phyloP scores from a whole-genome alignment of 2,888 invertebrate species.

The Nysson spinosus region DNA sequence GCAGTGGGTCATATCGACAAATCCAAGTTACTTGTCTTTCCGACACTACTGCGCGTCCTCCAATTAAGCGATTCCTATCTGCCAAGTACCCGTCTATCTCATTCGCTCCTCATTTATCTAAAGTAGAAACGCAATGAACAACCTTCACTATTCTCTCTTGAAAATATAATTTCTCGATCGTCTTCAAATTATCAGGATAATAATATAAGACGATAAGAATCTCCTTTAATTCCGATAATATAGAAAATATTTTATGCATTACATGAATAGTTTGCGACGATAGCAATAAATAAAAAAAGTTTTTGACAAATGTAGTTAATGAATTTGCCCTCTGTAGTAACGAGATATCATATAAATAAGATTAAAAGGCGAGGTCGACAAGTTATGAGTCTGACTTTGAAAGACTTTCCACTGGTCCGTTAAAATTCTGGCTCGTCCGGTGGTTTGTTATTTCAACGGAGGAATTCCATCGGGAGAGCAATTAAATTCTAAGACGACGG shows the following conservation, averaged over 20 bases:
- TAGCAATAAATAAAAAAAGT: too few relatives aligned
- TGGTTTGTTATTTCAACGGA: slow-evolving; percentile 50
- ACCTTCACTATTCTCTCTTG: not conserved
- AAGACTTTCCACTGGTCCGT: slow-evolving; percentile 19
- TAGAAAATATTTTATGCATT: too few relatives aligned
- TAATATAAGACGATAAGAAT: too few relatives aligned
- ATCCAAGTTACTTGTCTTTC: slow-evolving; percentile 68
- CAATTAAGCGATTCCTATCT: slow-evolving; percentile 58
- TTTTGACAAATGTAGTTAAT: too few relatives aligned
- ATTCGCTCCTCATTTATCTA: not conserved
- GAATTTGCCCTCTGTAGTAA: too few relatives aligned
- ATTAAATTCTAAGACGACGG: slow-evolving; percentile 58
- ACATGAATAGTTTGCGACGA: too few relatives aligned
- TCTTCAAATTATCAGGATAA: too few relatives aligned
- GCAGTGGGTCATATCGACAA: slow-evolving; percentile 69
- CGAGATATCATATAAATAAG: not conserved
- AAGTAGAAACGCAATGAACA: slow-evolving; percentile 21
- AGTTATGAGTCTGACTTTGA: slow-evolving; percentile 28
- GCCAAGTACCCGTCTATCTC: slow-evolving; percentile 10
- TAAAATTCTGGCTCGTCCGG: slow-evolving; percentile 46
- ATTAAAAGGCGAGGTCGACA: not conserved
- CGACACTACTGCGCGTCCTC: slow-evolving; percentile 35
- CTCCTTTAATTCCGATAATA: too few relatives aligned
- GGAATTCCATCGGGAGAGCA: slow-evolving; percentile 56
- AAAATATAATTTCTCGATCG: too few relatives aligned